Conservation (phyloP, 2,797 vertebrate genomes). For the Rousettus madagascariensis region DNA sequence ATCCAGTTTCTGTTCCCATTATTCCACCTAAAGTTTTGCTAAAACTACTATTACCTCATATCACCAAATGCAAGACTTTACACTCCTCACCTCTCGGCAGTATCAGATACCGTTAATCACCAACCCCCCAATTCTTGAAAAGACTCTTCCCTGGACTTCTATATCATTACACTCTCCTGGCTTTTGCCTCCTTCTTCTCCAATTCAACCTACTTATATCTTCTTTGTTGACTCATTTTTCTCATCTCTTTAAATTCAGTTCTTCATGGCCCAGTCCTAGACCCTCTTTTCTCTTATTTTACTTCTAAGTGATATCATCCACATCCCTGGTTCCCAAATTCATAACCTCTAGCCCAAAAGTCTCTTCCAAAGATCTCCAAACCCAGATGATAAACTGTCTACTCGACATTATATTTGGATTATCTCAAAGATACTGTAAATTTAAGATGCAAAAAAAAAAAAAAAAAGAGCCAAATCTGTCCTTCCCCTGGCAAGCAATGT, state of each 20-base stretch:
- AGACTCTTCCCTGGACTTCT: not conserved
- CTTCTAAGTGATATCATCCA: not conserved
- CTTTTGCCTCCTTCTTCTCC: not conserved
- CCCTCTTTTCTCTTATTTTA: not conserved
- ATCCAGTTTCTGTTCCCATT: not conserved
- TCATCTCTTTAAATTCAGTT: slow-evolving; percentile 5
- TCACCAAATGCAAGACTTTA: not conserved
- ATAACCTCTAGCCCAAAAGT: not conserved
- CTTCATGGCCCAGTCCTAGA: not conserved
- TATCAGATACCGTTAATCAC: not conserved
- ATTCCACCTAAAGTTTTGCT: not conserved
- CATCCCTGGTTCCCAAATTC: not conserved
- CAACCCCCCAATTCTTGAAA: not conserved
- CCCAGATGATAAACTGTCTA: not conserved
- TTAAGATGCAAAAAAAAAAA: too few relatives aligned
- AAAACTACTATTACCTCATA: not conserved
- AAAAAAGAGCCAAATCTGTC: not conserved
- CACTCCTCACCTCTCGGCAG: not conserved
- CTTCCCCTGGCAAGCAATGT: not conserved
- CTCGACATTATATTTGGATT: not conserved
- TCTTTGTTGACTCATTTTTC: not conserved
- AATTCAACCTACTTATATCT: not conserved
- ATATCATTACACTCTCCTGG: not conserved
- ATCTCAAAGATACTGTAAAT: not conserved
- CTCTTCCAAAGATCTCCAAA: not conserved